These are phyloP conservation scores for Carposina sasakii DNA, from an alignment of 1,140 invertebrate species.

Conservation along the genomic window DNA sequence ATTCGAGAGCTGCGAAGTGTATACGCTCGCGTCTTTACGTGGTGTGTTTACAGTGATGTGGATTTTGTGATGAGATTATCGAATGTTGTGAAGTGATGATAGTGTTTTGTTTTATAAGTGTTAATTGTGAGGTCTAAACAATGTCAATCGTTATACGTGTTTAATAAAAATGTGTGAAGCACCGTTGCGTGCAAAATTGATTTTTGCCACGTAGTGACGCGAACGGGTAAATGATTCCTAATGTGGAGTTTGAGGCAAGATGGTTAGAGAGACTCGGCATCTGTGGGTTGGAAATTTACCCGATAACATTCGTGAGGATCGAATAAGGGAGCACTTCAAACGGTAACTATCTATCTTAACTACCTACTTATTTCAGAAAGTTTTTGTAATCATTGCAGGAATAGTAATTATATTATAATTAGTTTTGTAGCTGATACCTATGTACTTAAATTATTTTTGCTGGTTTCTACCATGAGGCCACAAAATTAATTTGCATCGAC, in stretches of 20 bases:
- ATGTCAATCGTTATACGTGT: slow-evolving; percentile 58
- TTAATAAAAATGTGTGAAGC: slow-evolving; percentile 68
- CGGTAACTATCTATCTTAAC: slow-evolving; percentile 85
- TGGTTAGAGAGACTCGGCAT: slow-evolving; percentile 99
- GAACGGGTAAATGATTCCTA: slow-evolving; percentile 73
- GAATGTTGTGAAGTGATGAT: slow-evolving; percentile 68
- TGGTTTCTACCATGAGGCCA: too few relatives aligned
- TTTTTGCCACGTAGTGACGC: slow-evolving; percentile 73
- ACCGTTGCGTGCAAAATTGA: slow-evolving; percentile 70
- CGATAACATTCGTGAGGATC: slow-evolving; percentile 97
- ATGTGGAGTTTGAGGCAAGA: slow-evolving; percentile 81
- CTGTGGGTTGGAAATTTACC: slow-evolving; percentile 99
- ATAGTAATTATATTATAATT: too few relatives aligned
- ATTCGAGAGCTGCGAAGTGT: slow-evolving; percentile 70
- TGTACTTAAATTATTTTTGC: too few relatives aligned
- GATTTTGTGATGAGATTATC: slow-evolving; percentile 67
- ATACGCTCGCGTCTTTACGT: slow-evolving; percentile 71
- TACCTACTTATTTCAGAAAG: too few relatives aligned
- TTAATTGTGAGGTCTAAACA: slow-evolving; percentile 54
- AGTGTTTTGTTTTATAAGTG: slow-evolving; percentile 64
- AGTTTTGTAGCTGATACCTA: too few relatives aligned
- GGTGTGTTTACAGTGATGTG: slow-evolving; percentile 72
- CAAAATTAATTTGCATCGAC: too few relatives aligned
- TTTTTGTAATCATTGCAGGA: too few relatives aligned
- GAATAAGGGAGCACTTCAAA: slow-evolving; percentile 97